A percentile compares a stretch with the other conserved stretches of the same genome.
These are phyloP conservation scores for Blera fallax DNA, from an alignment of 2,888 invertebrate genomes.

Conservation along the genomic window DNA sequence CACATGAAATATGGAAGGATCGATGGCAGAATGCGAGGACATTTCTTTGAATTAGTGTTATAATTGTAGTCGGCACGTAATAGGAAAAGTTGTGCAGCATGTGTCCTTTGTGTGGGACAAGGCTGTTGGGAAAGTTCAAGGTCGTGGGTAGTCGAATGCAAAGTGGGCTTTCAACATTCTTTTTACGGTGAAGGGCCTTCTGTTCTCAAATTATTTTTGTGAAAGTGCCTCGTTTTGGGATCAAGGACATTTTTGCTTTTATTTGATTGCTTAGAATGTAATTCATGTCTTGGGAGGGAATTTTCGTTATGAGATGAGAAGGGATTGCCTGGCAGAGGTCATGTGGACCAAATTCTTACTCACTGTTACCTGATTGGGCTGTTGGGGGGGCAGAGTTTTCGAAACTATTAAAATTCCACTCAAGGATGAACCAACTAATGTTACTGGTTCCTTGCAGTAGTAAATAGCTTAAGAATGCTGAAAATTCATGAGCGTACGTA, in stretches of 20 bases:
- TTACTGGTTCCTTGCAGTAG: too few relatives aligned
- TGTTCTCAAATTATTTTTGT: neutral
- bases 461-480: too few relatives aligned
- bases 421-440: too few relatives aligned
- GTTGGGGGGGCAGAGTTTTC: too few relatives aligned
- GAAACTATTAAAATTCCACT: too few relatives aligned
- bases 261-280: neutral
- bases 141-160: neutral
- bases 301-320: too few relatives aligned
- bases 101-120: neutral
- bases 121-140: neutral
- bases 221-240: neutral
- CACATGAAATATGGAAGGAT: conserved; percentile 42
- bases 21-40: conserved; percentile 12
- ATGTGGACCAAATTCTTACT: too few relatives aligned
- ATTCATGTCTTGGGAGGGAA: too few relatives aligned
- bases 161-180: neutral
- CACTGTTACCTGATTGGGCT: too few relatives aligned
- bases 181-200: neutral
- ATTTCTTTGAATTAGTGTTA: neutral
- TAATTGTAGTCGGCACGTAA: conserved; percentile 8
- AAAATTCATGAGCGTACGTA: too few relatives aligned
- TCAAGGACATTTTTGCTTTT: neutral
- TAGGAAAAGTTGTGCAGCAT: neutral
- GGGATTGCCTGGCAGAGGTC: too few relatives aligned